Percentiles rank a stretch among this genome's conserved stretches.
These are phyloP conservation scores for Alviniconcha marisindica DNA, from an alignment of 1,140 invertebrate species.

Conservation along the genomic window DNA sequence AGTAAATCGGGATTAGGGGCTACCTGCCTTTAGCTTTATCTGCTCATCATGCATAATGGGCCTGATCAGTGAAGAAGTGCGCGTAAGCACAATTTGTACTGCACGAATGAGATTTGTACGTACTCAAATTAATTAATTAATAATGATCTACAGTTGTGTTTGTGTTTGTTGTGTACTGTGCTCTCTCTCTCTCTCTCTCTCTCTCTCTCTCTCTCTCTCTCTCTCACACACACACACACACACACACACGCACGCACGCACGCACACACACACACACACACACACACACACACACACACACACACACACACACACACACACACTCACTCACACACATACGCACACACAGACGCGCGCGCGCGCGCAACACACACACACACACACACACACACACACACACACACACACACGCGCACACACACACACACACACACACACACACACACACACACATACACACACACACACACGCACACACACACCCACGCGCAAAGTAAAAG, in stretches of 20 bases:
- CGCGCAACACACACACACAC: background rate
- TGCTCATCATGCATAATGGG: too few relatives aligned
- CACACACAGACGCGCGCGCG: slow-evolving; percentile 5
- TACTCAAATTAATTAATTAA: too few relatives aligned
- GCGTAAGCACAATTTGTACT: too few relatives aligned
- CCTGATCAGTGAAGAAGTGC: too few relatives aligned
- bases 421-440: background rate
- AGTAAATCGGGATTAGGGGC: too few relatives aligned
- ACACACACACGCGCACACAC: background rate
- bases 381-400: background rate
- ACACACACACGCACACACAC: slow-evolving; percentile 3
- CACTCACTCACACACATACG: background rate
- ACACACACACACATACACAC: background rate
- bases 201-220: too few relatives aligned
- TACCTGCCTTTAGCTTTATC: too few relatives aligned
- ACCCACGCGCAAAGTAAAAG: background rate
- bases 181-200: too few relatives aligned
- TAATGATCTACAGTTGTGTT: too few relatives aligned
- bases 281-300: background rate
- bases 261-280: background rate
- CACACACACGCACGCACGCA: slow-evolving; percentile 12
- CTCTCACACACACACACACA: slow-evolving; percentile 2
- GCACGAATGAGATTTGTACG: too few relatives aligned
- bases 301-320: background rate
- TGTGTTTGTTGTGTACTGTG: too few relatives aligned